Evolutionary conservation across 23 tunicate genomes (phyloP), one percentile per base, ranked within the genome.

Genomic region (Phallusia fumigata): DNA sequence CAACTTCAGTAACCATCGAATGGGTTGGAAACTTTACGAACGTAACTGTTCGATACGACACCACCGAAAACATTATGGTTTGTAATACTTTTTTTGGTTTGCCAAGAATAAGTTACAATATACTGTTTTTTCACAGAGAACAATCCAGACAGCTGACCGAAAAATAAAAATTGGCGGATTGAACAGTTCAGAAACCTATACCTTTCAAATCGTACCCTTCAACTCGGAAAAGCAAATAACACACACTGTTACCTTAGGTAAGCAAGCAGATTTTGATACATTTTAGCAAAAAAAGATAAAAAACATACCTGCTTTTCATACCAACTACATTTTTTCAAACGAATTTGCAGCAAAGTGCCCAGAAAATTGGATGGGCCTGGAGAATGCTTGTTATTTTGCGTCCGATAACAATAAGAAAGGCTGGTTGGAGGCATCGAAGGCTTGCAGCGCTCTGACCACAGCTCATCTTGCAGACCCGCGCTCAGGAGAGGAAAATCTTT

Each of bases 381-480:
- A 72, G 19, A 72, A 72, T n/a, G 18, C 76, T 18, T 72, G 76
- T 21, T 72, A 15, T 30, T 28, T 12, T 18, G 32, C 76, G 13
- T 72, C 76, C 12, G 76, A 72, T 15, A 72, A 72, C 15, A 26
- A 28, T 13, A 30, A 15, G 32, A 51, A 51, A 51, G 15, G 31
- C 19, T 72, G 76, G 76, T 18, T 12, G 31, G 32, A 72, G 32
- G 76, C 76, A 28, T 26, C 15, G n/a, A n/a, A 72, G 13, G 76
- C 31, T 28, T 72, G 76, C 76, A 30, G 13, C 32, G 12, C 31
- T 12, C 16, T 72, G 13, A 13, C 32, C 18, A 72, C 32, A 13
- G 31, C 76, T 15, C 76, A 72, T 72, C 76, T 72, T n/a, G 76
- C 76, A 12, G n/a, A 72, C 19, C 76, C 76, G 16, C 76, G 32